phyloP scores from a whole-genome alignment of 2,888 invertebrate genomes.

The Drosophila yooni region DNA sequence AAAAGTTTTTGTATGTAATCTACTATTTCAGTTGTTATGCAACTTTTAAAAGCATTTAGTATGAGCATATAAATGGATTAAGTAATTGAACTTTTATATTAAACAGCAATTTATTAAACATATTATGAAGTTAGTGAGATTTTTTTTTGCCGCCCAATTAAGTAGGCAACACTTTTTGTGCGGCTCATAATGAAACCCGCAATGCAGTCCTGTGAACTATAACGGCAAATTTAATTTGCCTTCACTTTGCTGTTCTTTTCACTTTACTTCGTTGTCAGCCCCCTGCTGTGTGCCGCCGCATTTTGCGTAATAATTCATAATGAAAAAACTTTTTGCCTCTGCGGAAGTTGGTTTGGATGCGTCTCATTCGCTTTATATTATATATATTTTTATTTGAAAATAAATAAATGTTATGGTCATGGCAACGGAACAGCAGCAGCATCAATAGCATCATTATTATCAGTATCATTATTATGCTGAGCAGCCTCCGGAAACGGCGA shows the following conservation, averaged over 20 bases:
- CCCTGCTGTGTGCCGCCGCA: constrained; percentile 6
- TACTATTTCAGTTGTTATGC: not conserved
- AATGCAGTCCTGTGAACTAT: constrained; percentile 51
- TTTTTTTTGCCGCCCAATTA: constrained; percentile 21
- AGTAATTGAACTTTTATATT: not conserved
- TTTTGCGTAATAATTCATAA: constrained; percentile 77
- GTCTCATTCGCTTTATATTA: constrained; percentile 41
- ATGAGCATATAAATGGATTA: not conserved
- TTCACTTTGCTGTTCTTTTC: constrained; percentile 7
- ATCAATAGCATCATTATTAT: constrained; percentile 32
- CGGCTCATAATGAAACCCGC: constrained; percentile 51
- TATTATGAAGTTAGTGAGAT: not conserved
- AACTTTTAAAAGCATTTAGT: not conserved
- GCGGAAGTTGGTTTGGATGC: constrained; percentile 25
- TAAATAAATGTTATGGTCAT: constrained; percentile 74
- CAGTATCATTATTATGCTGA: constrained; percentile 44
- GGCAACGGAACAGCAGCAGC: constrained; percentile 26
- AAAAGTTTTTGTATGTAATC: not conserved
- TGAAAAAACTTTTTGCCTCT: constrained; percentile 72
- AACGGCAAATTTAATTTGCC: constrained; percentile 60
- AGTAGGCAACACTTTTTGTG: constrained; percentile 44
- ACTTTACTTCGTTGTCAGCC: not conserved
- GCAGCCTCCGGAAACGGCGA: constrained; percentile 56
- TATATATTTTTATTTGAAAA: constrained; percentile 69
- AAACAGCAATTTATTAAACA: not conserved